A percentile compares a stretch with the other conserved stretches of the same genome.
phyloP scores from a whole-genome alignment of 2,113 vertebrate species.

The Terrapene triunguis region DNA sequence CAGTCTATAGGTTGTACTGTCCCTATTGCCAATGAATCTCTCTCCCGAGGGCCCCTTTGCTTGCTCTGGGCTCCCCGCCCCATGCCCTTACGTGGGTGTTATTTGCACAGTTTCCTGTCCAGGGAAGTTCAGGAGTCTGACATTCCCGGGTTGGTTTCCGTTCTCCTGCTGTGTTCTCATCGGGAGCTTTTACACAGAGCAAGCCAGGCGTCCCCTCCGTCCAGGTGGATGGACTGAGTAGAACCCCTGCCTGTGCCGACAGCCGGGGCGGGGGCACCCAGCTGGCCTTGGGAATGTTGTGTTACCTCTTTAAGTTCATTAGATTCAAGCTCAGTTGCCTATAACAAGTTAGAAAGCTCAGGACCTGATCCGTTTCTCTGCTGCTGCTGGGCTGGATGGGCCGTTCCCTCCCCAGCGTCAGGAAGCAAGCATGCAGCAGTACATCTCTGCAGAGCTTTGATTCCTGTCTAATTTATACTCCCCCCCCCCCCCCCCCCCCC shows the following conservation, averaged over 20 bases:
- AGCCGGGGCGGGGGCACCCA: neutral
- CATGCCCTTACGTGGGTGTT: neutral
- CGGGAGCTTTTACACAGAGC: neutral
- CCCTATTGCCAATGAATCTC: neutral
- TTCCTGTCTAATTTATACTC: constrained; percentile 55
- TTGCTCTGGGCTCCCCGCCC: constrained; percentile 27
- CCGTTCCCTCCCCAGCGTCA: neutral
- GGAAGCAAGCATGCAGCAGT: constrained; percentile 42
- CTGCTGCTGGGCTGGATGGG: neutral
- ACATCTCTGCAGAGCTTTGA: constrained; percentile 32
- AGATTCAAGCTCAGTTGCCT: fast-evolving
- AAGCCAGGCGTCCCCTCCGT: neutral
- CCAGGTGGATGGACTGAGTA: neutral
- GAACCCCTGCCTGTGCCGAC: neutral
- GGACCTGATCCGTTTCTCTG: neutral
- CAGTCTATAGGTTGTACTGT: fast-evolving
- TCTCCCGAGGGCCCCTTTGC: neutral
- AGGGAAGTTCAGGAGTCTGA: constrained; percentile 70
- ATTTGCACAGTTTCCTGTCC: constrained; percentile 65
- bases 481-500: constrained; percentile 19
- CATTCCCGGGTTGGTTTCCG: constrained; percentile 50
- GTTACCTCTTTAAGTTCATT: fast-evolving
- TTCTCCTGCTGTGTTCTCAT: constrained; percentile 37
- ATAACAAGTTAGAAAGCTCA: neutral
- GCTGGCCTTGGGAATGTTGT: neutral